Evolutionary conservation across 2,113 vertebrate genomes (phyloP).

Genomic region (Cheirogaleus medius): DNA sequence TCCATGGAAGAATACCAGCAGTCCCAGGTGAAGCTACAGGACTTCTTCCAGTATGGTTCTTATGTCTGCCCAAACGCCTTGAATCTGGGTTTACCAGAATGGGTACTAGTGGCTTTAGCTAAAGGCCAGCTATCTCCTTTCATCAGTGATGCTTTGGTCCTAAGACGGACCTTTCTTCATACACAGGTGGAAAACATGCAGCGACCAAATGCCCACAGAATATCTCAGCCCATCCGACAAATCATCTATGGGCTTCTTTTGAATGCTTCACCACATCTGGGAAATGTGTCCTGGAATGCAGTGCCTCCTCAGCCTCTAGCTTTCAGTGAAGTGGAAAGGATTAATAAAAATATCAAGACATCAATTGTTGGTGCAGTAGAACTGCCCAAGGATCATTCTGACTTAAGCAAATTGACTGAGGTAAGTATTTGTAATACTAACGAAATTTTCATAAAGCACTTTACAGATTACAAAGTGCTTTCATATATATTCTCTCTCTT

Average conservation of each 20-base stretch:
- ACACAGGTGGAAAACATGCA: conserved; percentile 94
- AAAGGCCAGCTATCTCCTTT: conserved; percentile 87
- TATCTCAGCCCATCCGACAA: conserved; percentile 88
- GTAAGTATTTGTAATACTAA: conserved; percentile 80
- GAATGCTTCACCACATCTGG: background rate
- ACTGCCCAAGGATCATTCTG: conserved; percentile 62
- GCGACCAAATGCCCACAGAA: conserved; percentile 87
- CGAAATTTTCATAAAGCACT: background rate
- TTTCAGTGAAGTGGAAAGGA: conserved; percentile 91
- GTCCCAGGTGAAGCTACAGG: conserved; percentile 83
- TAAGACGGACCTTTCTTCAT: conserved; percentile 88
- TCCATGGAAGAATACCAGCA: conserved; percentile 90
- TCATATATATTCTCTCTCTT: background rate
- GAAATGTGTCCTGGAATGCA: background rate
- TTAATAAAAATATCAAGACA: conserved; percentile 87
- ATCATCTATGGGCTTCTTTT: conserved; percentile 91
- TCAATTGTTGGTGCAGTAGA: conserved; percentile 80
- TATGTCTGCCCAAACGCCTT: conserved; percentile 70
- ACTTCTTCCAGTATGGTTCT: conserved; percentile 85
- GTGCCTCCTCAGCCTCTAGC: background rate
- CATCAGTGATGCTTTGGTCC: conserved; percentile 87
- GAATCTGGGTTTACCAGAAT: conserved; percentile 82
- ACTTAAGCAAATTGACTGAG: conserved; percentile 86
- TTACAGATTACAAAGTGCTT: background rate
- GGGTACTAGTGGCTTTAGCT: conserved; percentile 83